phyloP scores from a whole-genome alignment of 2,888 invertebrate genomes.

The Synanthedon vespiformis region DNA sequence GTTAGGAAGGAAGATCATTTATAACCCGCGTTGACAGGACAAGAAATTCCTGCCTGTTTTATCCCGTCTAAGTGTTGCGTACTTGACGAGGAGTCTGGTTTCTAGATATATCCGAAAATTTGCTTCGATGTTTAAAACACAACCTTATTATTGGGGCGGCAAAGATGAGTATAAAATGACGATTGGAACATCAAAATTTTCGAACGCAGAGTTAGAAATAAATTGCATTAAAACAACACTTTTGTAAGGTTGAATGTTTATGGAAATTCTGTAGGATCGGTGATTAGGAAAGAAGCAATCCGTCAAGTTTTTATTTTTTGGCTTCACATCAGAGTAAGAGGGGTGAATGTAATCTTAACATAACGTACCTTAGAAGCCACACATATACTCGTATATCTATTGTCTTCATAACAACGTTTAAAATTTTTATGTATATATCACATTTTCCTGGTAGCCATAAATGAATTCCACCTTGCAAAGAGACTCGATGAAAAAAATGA shows the following conservation, averaged over 20 bases:
- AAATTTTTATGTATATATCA: no score
- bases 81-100: constrained; percentile 2
- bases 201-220: constrained; percentile 2
- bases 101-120: constrained; percentile 1
- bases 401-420: no score
- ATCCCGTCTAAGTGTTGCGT: constrained; percentile 28
- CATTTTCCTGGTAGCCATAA: background rate
- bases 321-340: constrained; percentile 2
- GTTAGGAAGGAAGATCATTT: constrained; percentile 39
- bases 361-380: no score
- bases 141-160: background rate
- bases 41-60: constrained; percentile 39
- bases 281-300: constrained; percentile 29
- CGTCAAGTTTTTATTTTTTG: constrained; percentile 25
- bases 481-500: no score
- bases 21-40: constrained; percentile 46
- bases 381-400: no score
- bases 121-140: background rate
- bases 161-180: background rate
- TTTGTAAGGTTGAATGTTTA: background rate
- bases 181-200: constrained; percentile 7
- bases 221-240: constrained; percentile 5
- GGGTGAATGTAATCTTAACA: no score
- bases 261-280: constrained; percentile 9
- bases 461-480: no score